phyloP scores from a whole-genome alignment of 2,113 vertebrate genomes.

The Pangasianodon gigas region DNA sequence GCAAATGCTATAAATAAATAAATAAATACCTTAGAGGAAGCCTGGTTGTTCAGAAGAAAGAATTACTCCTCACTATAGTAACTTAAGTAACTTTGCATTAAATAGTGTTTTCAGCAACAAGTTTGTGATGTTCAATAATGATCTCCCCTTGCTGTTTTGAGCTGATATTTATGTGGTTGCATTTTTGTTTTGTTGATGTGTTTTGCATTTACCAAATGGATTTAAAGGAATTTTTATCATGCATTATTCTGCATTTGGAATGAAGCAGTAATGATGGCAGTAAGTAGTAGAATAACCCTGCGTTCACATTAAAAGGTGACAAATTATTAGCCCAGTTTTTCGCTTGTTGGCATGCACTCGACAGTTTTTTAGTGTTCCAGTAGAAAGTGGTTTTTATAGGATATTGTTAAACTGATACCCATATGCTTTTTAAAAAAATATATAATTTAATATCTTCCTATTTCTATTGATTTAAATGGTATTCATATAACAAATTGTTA shows the following conservation, averaged over 20 bases:
- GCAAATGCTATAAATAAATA: background rate
- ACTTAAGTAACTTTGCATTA: background rate
- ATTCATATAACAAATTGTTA: background rate
- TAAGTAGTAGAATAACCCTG: background rate
- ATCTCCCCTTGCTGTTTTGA: background rate
- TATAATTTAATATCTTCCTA: background rate
- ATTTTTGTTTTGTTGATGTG: background rate
- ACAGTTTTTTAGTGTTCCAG: background rate
- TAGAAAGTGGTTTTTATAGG: background rate
- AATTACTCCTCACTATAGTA: background rate
- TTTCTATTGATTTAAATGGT: background rate
- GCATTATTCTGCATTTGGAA: conserved; percentile 2
- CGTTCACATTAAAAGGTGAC: background rate
- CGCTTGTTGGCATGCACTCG: background rate
- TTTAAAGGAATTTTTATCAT: conserved; percentile 62
- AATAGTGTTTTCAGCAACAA: background rate
- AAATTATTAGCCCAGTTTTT: background rate
- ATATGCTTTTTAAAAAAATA: background rate
- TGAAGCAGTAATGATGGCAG: background rate
- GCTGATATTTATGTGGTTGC: background rate
- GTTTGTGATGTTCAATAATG: background rate
- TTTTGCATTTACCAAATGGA: conserved; percentile 38
- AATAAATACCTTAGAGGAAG: background rate
- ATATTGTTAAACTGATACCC: background rate
- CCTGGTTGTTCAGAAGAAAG: background rate